Conservation (phyloP, 2,797 vertebrate species). For the Labroides dimidiatus region DNA sequence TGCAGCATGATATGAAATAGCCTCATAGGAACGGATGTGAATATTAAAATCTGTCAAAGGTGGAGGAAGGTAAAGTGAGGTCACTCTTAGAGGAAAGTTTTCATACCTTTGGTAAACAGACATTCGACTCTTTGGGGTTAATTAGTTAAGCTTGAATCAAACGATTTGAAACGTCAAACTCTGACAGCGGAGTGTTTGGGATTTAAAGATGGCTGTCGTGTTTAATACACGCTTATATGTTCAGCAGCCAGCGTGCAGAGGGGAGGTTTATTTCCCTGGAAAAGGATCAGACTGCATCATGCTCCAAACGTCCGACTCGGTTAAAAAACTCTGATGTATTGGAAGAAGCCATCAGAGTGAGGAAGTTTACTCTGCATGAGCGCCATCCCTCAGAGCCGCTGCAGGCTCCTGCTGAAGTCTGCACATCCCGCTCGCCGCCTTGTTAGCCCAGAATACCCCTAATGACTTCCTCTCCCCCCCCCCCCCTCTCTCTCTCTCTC, state of each 20-base stretch:
- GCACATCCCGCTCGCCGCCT: conserved; percentile 77
- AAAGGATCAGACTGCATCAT: conserved; percentile 52
- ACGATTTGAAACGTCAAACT: conserved; percentile 3
- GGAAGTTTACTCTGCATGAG: conserved; percentile 78
- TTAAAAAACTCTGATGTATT: conserved; percentile 57
- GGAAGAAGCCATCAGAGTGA: conserved; percentile 63
- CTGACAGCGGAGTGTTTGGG: conserved; percentile 7
- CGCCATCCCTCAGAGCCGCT: conserved; percentile 73
- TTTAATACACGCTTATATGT: conserved; percentile 28
- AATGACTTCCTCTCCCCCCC: conserved; percentile 77
- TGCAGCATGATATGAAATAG: too few species aligned
- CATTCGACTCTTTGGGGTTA: background rate
- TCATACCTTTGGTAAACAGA: background rate
- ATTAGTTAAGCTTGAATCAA: conserved; percentile 12
- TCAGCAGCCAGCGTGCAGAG: conserved; percentile 31
- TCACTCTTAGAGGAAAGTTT: too few species aligned
- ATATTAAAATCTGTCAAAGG: too few species aligned
- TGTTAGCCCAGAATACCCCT: conserved; percentile 80
- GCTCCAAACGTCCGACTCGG: conserved; percentile 53
- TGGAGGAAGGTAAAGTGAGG: too few species aligned
- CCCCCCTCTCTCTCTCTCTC: too few species aligned
- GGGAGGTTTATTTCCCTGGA: conserved; percentile 56
- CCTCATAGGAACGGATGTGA: too few species aligned
- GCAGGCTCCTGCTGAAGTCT: conserved; percentile 75
- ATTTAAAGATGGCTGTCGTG: conserved; percentile 32